Percentiles rank a stretch among this genome's conserved stretches.
Conservation (phyloP, 2,797 vertebrate genomes). For the Clarias laeviceps region DNA sequence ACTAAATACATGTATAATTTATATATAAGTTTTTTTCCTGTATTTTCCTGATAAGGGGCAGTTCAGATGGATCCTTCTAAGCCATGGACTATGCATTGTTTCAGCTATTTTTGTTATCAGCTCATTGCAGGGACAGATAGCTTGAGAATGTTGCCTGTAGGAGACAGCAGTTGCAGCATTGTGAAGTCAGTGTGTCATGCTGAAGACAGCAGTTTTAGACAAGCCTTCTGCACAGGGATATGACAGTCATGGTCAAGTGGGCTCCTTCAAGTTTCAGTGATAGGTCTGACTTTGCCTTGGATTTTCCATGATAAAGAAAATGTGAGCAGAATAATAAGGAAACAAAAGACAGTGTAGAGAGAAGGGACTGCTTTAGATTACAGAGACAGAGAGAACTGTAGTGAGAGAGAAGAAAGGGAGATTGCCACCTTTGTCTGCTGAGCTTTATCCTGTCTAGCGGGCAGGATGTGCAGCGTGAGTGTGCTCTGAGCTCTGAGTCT, state of each 20-base stretch:
- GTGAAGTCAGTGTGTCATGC: background rate
- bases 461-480: background rate
- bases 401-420: background rate
- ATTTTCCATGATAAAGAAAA: background rate
- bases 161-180: background rate
- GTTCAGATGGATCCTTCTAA: background rate
- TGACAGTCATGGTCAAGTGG: background rate
- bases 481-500: background rate
- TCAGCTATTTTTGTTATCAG: conserved; percentile 9
- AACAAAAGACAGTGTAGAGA: background rate
- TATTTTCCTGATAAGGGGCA: background rate
- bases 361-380: background rate
- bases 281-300: background rate
- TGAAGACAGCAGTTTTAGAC: conserved; percentile 17
- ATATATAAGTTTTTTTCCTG: background rate
- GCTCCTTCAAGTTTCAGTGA: background rate
- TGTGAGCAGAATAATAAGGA: background rate
- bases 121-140: background rate
- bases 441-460: background rate
- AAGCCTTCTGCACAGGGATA: background rate
- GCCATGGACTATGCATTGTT: background rate
- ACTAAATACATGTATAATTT: background rate
- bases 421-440: background rate
- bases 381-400: background rate
- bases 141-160: conserved; percentile 13